Percentiles rank a stretch among this genome's conserved stretches.
These are phyloP conservation scores for Prietella phreatophila DNA, from an alignment of 2,113 vertebrate genomes.

Conservation along the genomic window DNA sequence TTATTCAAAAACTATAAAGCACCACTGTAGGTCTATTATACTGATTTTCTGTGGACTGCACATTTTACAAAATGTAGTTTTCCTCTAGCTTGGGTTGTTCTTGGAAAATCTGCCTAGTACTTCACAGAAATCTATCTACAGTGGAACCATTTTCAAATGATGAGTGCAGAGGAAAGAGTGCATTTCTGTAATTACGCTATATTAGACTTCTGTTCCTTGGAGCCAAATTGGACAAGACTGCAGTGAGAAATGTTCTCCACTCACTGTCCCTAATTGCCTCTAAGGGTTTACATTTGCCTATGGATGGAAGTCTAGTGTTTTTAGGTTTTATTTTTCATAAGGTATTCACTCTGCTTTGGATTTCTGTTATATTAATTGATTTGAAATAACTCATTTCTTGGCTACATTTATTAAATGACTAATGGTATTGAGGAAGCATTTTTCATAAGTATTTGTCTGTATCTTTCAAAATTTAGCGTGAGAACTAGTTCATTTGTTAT, in stretches of 20 bases:
- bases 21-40: background rate
- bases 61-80: background rate
- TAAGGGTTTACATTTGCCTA: constrained; percentile 60
- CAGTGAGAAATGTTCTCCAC: constrained; percentile 59
- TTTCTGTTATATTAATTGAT: constrained; percentile 39
- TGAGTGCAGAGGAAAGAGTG: constrained; percentile 54
- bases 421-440: constrained; percentile 12
- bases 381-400: constrained; percentile 27
- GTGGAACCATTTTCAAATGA: constrained; percentile 43
- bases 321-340: constrained; percentile 35
- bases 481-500: background rate
- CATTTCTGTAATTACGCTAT: constrained; percentile 63
- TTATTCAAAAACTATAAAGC: too few relatives aligned
- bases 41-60: background rate
- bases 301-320: constrained; percentile 42
- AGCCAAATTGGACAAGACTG: constrained; percentile 61
- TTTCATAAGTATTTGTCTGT: background rate
- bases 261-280: constrained; percentile 68
- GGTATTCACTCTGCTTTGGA: constrained; percentile 36
- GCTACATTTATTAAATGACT: constrained; percentile 22
- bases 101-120: constrained; percentile 18
- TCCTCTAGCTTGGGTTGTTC: background rate
- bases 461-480: background rate
- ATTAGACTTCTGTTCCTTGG: constrained; percentile 59
- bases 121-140: constrained; percentile 43